Base-by-base conservation (phyloP, 2,888 invertebrate species). In the Shargacucullia verbasci region DNA sequence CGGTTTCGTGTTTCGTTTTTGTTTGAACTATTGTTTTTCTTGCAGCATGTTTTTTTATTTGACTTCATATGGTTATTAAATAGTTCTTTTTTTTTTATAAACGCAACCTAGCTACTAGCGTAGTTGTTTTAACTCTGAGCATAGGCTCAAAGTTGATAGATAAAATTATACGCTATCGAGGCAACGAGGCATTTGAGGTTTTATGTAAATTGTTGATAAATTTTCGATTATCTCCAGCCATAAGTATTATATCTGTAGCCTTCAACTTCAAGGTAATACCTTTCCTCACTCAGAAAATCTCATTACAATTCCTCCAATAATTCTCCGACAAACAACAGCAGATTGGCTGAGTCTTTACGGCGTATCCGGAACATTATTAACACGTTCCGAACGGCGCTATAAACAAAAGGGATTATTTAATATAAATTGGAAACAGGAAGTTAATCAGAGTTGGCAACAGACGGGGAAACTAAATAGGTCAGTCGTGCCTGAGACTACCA, bases 391-490 rank as follows among this genome's bases (percentile, higher is more conserved):
- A 76, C 50, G 62, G 56, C 57, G 58, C 77, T 69, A 69, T 79
- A 77, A 86, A 86, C 86, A 87, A 86, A 87, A 83, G 81, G 82
- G 76, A 73, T 81, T 83, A 82, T 85, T 87, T 87, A 88, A 88
- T 87, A 89, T 86, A 86, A 90, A 90, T 90, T 89, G 85, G 85
- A 87, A 90, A 88, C 88, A 85, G 89, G 88, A 91, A 89, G 89
- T 89, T 88, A 91, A 90, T 91, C 89, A 89, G 84, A 83, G 83
- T 80, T 80, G 79, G 85, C 84, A 85, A 84, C 87, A 88, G 87
- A 83, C 84, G 81, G 75, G 64, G 48, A 75, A 69, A 76, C 67
- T 78, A 90, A 90, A 88, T 85, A 79, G 88, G 87, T 87, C 88
- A 87, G 82, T 78, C 83, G 71, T 62, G 70, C 55, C 56, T 47